Base-by-base conservation (phyloP, 2,888 invertebrate species). In the Trilocha varians region DNA sequence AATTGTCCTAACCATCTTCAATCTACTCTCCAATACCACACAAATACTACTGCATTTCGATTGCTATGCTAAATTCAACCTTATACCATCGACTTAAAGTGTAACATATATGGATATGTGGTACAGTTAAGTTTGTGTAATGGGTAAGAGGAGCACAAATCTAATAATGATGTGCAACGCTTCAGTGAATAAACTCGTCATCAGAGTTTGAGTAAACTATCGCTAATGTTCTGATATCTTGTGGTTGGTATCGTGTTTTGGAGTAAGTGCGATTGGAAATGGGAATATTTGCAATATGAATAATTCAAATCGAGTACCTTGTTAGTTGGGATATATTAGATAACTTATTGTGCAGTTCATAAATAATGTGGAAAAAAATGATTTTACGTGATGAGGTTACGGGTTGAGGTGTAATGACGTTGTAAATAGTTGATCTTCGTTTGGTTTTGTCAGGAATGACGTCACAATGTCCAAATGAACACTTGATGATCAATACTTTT, bases 11-110 rank as follows among this genome's bases (percentile, higher is more conserved):
- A 11, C 25, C 13, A 13, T 14, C 15, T 14, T 17, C 18, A 32
- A 38, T 33, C 39, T 44, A 39, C 13, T 16, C 9, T 47, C 48
- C 39, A 47, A 40, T 34, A 40, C 36, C 34, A 39, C 52, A 47
- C 38, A 34, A 11, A 42, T 36, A 36, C 17, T 6, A 25, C 11
- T 2, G 25, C 25, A 5, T 25, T 11, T 9, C 11, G 33, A 14
- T 15, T 13, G 8, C 32, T 14, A 34, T 38, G 2, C 13, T 8
- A 48, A 47, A 41, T 34, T 39, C 14, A 34, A 36, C 40, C 16
- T 44, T 47, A 47, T 32, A 6, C 1, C 4, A 8, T 32, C 6
- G 8, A 11, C 5, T 17, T 42, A 43, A 41, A 40, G 38, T 39
- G n/a, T 13, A 2, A 2, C 1, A 16, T 6, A 5, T 13, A 11